A percentile compares a stretch with the other conserved stretches of the same genome.
Conservation (phyloP, 2,888 invertebrate genomes). For the Drosophila mimetica region DNA sequence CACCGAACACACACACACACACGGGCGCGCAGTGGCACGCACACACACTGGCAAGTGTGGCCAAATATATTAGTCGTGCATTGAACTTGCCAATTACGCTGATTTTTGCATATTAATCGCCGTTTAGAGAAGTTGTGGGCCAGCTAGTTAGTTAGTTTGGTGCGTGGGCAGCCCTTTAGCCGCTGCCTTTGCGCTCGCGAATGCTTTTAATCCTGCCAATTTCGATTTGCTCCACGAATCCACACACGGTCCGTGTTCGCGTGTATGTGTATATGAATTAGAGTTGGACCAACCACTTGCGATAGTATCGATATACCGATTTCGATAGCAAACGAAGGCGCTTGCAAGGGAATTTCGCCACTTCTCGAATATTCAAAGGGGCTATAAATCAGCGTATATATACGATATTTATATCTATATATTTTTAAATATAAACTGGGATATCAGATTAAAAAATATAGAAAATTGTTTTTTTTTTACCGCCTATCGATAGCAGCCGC, state of each 20-base stretch:
- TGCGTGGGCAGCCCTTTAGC: constrained; percentile 25
- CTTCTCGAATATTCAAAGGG: too few species aligned
- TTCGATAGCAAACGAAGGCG: too few species aligned
- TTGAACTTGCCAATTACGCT: constrained; percentile 73
- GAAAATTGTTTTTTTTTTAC: too few species aligned
- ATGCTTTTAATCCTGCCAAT: constrained; percentile 44
- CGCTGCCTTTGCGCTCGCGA: constrained; percentile 19
- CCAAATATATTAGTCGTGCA: constrained; percentile 79
- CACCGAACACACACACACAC: constrained; percentile 19
- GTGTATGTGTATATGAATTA: constrained; percentile 46
- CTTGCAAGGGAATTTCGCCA: too few species aligned
- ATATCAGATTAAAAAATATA: too few species aligned
- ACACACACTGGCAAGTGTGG: constrained; percentile 56
- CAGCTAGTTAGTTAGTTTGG: constrained; percentile 13
- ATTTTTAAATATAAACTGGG: too few species aligned
- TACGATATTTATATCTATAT: too few species aligned
- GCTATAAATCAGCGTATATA: too few species aligned
- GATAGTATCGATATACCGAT: too few species aligned
- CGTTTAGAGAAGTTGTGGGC: background rate
- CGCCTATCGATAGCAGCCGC: background rate
- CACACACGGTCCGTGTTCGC: constrained; percentile 50
- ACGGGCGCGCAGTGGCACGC: constrained; percentile 19
- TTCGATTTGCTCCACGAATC: constrained; percentile 48
- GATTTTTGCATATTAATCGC: constrained; percentile 20
- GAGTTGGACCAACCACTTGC: background rate